Evolutionary conservation across 2,113 vertebrate genomes (phyloP).

Genomic region (Daphoenositta chrysoptera): DNA sequence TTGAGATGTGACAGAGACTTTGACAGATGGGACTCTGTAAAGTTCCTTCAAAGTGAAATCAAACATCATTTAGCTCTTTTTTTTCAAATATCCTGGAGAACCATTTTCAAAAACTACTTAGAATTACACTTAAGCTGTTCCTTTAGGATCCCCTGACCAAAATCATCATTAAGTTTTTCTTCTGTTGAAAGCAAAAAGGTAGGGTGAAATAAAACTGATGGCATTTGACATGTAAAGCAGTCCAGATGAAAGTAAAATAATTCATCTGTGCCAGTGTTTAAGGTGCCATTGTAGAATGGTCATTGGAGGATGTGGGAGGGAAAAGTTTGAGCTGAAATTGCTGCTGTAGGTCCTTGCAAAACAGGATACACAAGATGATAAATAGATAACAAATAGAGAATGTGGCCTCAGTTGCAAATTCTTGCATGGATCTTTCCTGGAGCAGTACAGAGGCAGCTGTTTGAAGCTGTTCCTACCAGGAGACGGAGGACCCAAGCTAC

Average conservation of each 20-base stretch:
- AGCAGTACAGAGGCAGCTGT: not conserved
- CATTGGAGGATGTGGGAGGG: not conserved
- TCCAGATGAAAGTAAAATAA: not conserved
- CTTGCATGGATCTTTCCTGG: not conserved
- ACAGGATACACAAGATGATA: not conserved
- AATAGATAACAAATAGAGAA: not conserved
- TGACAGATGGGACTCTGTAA: not conserved
- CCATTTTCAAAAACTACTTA: not conserved
- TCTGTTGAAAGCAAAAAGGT: not conserved
- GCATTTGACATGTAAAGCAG: not conserved
- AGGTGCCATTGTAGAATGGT: not conserved
- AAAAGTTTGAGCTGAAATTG: not conserved
- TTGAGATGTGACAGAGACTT: not conserved
- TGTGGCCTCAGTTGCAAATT: not conserved
- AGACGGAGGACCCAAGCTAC: not conserved
- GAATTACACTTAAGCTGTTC: not conserved
- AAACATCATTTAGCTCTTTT: not conserved
- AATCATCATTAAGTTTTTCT: not conserved
- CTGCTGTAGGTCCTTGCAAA: not conserved
- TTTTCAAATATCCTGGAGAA: not conserved
- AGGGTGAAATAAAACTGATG: not conserved
- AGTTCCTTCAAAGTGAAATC: not conserved
- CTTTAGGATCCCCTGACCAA: not conserved
- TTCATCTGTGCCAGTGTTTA: fast-evolving
- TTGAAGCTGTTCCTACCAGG: not conserved